These are phyloP conservation scores for Micrasema longulum DNA, from an alignment of 1,140 invertebrate species.

Conservation along the genomic window DNA sequence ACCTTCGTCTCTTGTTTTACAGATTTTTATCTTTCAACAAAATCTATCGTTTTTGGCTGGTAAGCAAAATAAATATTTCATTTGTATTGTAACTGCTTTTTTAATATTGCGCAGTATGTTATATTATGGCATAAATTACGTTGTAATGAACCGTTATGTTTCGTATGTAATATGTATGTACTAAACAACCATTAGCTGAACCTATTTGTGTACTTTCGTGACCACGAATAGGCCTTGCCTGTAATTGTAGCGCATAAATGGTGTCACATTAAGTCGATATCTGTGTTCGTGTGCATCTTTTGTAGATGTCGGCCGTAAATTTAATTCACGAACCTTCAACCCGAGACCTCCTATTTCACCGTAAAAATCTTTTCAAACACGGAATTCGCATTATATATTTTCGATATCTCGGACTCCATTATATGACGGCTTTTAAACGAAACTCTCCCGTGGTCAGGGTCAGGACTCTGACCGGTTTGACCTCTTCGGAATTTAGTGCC, in stretches of 20 bases:
- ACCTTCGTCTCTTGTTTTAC: no score
- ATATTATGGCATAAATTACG: constrained; percentile 10
- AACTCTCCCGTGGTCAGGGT: constrained; percentile 6
- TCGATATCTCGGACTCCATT: constrained; percentile 10
- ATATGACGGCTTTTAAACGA: neutral
- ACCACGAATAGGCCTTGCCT: constrained; percentile 3
- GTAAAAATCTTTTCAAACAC: constrained; percentile 23
- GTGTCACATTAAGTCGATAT: constrained; percentile 15
- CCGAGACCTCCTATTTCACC: constrained; percentile 18
- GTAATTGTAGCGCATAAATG: constrained; percentile 5
- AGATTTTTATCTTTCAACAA: no score
- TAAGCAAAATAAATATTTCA: no score
- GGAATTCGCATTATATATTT: constrained; percentile 26
- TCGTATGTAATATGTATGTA: no score
- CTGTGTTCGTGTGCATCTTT: neutral
- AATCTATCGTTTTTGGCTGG: no score
- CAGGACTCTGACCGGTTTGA: constrained; percentile 27
- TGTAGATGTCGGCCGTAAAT: constrained; percentile 4
- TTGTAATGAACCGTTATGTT: no score
- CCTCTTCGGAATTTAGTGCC: constrained; percentile 32
- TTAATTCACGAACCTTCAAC: neutral
- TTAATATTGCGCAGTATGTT: no score
- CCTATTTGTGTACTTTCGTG: constrained; percentile 18
- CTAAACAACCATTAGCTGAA: no score
- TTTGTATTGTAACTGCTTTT: no score